Conservation (phyloP, 2,888 invertebrate species). For the Acleris literana region DNA sequence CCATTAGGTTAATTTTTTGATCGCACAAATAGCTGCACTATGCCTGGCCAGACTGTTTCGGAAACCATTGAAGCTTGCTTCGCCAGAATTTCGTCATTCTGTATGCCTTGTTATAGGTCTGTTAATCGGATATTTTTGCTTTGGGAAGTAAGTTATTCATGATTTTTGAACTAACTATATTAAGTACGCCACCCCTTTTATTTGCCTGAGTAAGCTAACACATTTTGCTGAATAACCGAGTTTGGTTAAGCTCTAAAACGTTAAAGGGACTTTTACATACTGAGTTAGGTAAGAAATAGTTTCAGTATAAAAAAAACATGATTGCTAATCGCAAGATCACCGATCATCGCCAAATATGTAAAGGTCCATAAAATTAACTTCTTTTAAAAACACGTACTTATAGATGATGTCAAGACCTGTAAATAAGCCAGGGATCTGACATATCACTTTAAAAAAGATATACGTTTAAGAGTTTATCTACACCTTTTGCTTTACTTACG, state of each 20-base stretch:
- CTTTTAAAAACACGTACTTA: too few relatives aligned
- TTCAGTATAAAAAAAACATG: too few relatives aligned
- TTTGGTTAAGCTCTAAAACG: slow-evolving; percentile 12
- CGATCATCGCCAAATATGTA: too few relatives aligned
- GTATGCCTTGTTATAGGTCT: slow-evolving; percentile 91
- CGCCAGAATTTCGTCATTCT: slow-evolving; percentile 89
- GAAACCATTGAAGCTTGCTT: slow-evolving; percentile 88
- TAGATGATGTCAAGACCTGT: too few relatives aligned
- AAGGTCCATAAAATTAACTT: too few relatives aligned
- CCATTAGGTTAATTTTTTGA: slow-evolving; percentile 92
- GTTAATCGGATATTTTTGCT: slow-evolving; percentile 93
- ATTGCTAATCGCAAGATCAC: too few relatives aligned
- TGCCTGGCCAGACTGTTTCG: slow-evolving; percentile 91
- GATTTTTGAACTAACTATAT: slow-evolving; percentile 31
- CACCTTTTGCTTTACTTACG: too few relatives aligned
- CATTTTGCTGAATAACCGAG: neutral
- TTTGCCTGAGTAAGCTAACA: slow-evolving; percentile 11
- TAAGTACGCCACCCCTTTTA: slow-evolving; percentile 13
- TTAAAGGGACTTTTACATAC: neutral
- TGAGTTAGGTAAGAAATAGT: too few relatives aligned
- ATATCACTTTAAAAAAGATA: too few relatives aligned
- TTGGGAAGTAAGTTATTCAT: slow-evolving; percentile 88
- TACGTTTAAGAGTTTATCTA: too few relatives aligned
- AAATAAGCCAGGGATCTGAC: too few relatives aligned
- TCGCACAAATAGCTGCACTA: slow-evolving; percentile 92